Evolutionary conservation across 2,797 vertebrate species (phyloP).

Genomic region (Antrozous pallidus): DNA sequence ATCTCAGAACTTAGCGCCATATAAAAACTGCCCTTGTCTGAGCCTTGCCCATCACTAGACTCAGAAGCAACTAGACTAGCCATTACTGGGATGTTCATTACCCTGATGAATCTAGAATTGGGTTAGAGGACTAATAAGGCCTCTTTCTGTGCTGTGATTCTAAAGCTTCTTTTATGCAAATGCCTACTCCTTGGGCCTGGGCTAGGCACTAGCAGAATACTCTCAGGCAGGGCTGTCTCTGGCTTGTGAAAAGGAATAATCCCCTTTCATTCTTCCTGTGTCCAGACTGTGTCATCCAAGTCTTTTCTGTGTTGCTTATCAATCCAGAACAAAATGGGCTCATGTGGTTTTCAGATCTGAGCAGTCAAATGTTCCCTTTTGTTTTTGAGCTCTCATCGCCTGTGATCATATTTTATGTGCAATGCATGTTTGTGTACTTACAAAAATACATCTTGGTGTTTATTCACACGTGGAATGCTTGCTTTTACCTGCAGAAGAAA

Average conservation of each 20-base stretch:
- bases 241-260: background rate
- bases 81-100: background rate
- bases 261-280: background rate
- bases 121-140: background rate
- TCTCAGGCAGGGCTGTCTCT: conserved; percentile 9
- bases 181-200: background rate
- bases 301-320: background rate
- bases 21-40: background rate
- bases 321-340: background rate
- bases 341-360: background rate
- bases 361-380: background rate
- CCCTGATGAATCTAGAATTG: background rate
- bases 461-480: background rate
- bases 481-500: conserved; percentile 27
- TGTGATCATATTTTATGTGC: background rate
- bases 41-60: background rate
- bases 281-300: background rate
- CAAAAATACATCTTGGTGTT: background rate
- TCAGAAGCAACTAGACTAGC: background rate
- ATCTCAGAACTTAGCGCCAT: background rate
- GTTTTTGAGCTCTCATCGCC: background rate
- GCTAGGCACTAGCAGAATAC: background rate
- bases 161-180: conserved; percentile 34
- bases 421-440: background rate
- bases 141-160: background rate